phyloP scores from a whole-genome alignment of 2,888 invertebrate genomes.

The Thera britannica region DNA sequence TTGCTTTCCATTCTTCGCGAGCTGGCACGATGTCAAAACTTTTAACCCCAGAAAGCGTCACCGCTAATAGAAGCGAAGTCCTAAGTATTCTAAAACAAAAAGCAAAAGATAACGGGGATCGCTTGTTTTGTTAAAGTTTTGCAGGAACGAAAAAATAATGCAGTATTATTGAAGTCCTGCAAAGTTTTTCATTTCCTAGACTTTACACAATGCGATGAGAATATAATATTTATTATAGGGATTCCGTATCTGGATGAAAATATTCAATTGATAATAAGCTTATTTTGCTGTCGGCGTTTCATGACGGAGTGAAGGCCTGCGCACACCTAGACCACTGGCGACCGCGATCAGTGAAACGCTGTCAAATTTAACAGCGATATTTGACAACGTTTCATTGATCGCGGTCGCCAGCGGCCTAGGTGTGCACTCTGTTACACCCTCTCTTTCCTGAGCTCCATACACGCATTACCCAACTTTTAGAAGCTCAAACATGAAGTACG shows the following conservation, averaged over 20 bases:
- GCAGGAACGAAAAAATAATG: slow-evolving; percentile 54
- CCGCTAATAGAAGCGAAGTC: slow-evolving; percentile 50
- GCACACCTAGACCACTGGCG: slow-evolving; percentile 44
- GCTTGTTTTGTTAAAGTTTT: slow-evolving; percentile 63
- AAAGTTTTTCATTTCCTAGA: slow-evolving; percentile 44
- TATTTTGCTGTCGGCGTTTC: slow-evolving; percentile 44
- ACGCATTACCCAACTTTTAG: slow-evolving; percentile 52
- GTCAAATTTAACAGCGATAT: too few relatives aligned
- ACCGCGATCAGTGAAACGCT: too few relatives aligned
- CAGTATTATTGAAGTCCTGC: slow-evolving; percentile 46
- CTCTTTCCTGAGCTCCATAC: slow-evolving; percentile 39
- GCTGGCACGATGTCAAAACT: slow-evolving; percentile 37
- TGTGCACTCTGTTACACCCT: slow-evolving; percentile 27
- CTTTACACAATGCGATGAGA: slow-evolving; percentile 32
- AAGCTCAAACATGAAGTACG: slow-evolving; percentile 68
- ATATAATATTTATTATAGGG: too few relatives aligned
- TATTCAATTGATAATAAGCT: neutral
- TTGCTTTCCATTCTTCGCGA: slow-evolving; percentile 22
- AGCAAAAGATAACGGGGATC: slow-evolving; percentile 55
- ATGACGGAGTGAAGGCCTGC: slow-evolving; percentile 59
- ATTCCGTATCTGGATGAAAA: too few relatives aligned
- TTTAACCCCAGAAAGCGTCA: slow-evolving; percentile 40
- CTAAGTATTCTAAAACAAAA: slow-evolving; percentile 62
- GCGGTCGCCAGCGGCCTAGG: too few relatives aligned
- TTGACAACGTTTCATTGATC: too few relatives aligned